Percentiles rank a stretch among this genome's conserved stretches.
phyloP scores from a whole-genome alignment of 2,797 vertebrate genomes.

The Mus caroli region DNA sequence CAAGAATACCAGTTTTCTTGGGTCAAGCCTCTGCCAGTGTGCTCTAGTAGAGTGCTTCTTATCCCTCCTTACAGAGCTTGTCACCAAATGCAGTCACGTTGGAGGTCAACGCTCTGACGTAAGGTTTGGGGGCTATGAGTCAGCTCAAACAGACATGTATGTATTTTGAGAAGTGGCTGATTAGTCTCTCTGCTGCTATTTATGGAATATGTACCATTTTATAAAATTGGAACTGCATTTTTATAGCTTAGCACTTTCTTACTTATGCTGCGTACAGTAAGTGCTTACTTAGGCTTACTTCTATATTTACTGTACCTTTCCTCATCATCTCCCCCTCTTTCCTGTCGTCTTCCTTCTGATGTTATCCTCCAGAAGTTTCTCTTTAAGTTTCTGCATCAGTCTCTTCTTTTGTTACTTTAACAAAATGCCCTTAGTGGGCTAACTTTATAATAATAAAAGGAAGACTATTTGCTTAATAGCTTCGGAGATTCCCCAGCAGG shows the following conservation, averaged over 20 bases:
- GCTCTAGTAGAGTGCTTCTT: neutral
- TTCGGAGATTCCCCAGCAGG: neutral
- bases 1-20: neutral
- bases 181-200: neutral
- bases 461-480: too few relatives aligned
- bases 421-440: neutral
- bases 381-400: neutral
- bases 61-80: too few relatives aligned
- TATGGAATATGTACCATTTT: neutral
- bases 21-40: neutral
- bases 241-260: slow-evolving; percentile 27
- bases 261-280: neutral
- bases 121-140: neutral
- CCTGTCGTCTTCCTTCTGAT: neutral
- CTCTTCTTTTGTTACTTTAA: neutral
- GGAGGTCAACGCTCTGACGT: neutral
- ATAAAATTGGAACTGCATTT: neutral
- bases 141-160: neutral
- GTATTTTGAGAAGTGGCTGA: neutral
- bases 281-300: neutral
- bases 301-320: neutral
- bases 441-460: neutral
- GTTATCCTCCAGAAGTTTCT: neutral
- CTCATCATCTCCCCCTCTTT: neutral
- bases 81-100: neutral